Conservation (phyloP, 2,113 vertebrate genomes). For the Sander lucioperca region DNA sequence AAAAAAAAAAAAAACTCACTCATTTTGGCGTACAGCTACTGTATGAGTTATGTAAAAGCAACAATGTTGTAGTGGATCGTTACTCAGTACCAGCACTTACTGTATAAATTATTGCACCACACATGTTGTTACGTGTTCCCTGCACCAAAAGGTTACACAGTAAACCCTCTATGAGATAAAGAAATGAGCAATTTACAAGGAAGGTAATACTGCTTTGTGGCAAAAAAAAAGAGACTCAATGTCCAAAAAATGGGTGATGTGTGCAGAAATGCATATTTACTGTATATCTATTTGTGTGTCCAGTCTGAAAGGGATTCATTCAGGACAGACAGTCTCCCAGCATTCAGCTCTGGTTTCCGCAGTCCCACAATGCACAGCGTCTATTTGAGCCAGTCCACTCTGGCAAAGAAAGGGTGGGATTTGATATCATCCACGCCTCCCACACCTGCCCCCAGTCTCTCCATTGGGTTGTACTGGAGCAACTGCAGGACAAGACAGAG, state of each 20-base stretch:
- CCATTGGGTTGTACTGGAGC: constrained; percentile 95
- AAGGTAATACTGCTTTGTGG: constrained; percentile 49
- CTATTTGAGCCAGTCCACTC: constrained; percentile 89
- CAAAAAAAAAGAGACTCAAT: constrained; percentile 12
- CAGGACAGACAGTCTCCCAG: constrained; percentile 16
- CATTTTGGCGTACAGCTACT: constrained; percentile 48
- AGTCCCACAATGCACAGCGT: constrained; percentile 17
- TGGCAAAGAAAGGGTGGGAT: constrained; percentile 95
- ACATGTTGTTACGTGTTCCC: constrained; percentile 45
- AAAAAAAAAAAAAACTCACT: constrained; percentile 6
- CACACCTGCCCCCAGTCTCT: constrained; percentile 94
- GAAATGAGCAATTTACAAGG: constrained; percentile 8
- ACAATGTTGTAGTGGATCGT: constrained; percentile 39
- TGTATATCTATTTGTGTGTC: constrained; percentile 30
- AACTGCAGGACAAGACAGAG: constrained; percentile 83
- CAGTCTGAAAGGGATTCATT: constrained; percentile 9
- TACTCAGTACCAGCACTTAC: constrained; percentile 30
- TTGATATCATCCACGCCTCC: constrained; percentile 97
- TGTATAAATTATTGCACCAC: constrained; percentile 62
- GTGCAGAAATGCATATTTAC: constrained; percentile 32
- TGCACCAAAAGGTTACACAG: constrained; percentile 28
- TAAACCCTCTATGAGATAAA: constrained; percentile 32
- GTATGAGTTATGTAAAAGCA: constrained; percentile 33
- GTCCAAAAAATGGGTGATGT: neutral
- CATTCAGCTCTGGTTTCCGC: constrained; percentile 21